Base-by-base conservation (phyloP, 2,113 vertebrate species). In the Eolophus roseicapilla region DNA sequence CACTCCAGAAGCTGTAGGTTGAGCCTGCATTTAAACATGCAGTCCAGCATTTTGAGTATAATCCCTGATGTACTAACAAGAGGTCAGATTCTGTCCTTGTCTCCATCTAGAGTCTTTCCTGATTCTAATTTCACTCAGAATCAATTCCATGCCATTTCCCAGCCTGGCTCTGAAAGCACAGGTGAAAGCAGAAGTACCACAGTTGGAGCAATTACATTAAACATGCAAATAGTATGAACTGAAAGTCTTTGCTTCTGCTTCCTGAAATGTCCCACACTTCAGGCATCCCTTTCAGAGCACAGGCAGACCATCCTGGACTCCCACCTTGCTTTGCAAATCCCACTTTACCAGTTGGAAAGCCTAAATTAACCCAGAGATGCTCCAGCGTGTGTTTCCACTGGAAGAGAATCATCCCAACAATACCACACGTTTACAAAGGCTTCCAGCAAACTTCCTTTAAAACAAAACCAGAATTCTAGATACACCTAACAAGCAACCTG, bases 221-320 rank as follows among this genome's bases (percentile, higher is more conserved):
- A 37, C 2, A 1, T 25, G 23, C 49, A n/a, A 17, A n/a, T 6
- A 47, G 10, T 0, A 4, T 15, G 23, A 50, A 13, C 7, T 59
- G 20, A 29, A 17, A 33, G 37, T 28, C n/a, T 23, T 23, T 62
- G 52, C 46, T 86, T 41, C 60, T 74, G 52, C 67, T 74, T 53
- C 60, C 68, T 53, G 50, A 52, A 33, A 20, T 3, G 11, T 29
- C 37, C 49, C 67, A 17, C 8, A 6, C 20, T 47, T 39, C 25
- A 21, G 3, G 21, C 17, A 31, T 39, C 62, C 41, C 41, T 69
- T 39, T 33, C 70, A 35, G 46, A 33, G 47, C 2, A 4, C 3
- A n/a, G 25, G 19, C 9, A 46, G 11, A 46, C 15, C n/a, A 31
- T 11, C 29, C 28, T 35, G 25, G 64, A 15, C 50, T n/a, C 29